Conservation (phyloP, 2,888 invertebrate species). For the Megalurothrips usitatus region DNA sequence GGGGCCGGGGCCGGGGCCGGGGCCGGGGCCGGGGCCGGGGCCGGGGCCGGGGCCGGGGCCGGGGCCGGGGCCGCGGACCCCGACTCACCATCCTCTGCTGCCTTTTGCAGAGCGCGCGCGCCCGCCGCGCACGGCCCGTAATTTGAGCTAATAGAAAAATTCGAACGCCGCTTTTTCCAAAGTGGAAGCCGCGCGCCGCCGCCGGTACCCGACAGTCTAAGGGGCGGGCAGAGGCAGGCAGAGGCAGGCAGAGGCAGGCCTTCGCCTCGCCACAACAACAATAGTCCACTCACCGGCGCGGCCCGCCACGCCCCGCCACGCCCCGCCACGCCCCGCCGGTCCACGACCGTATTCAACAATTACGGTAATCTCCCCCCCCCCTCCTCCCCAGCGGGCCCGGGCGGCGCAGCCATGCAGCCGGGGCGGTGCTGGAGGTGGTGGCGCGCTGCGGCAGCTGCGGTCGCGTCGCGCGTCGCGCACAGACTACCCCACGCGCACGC, state of each 20-base stretch:
- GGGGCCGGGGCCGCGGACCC: too few species aligned
- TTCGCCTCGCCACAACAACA: not conserved
- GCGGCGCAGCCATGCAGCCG: too few species aligned
- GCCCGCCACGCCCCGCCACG: not conserved
- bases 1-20: too few species aligned
- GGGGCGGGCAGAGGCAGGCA: not conserved
- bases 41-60: too few species aligned
- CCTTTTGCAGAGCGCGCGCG: not conserved
- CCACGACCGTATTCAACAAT: not conserved
- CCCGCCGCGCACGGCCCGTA: not conserved
- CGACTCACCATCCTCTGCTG: not conserved
- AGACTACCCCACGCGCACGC: too few species aligned
- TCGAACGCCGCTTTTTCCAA: not conserved
- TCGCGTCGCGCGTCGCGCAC: too few species aligned
- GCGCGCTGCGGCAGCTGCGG: too few species aligned
- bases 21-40: too few species aligned
- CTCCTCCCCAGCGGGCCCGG: too few species aligned
- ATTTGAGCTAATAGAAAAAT: constrained; percentile 11
- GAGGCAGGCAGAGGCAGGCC: not conserved
- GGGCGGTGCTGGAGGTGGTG: too few species aligned
- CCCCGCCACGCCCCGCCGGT: not conserved
- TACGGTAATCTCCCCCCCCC: not conserved
- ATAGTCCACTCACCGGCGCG: not conserved
- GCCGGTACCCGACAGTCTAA: not conserved
- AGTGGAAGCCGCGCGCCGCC: not conserved